Conservation (phyloP, 2,113 vertebrate genomes). For the Rhea americana region DNA sequence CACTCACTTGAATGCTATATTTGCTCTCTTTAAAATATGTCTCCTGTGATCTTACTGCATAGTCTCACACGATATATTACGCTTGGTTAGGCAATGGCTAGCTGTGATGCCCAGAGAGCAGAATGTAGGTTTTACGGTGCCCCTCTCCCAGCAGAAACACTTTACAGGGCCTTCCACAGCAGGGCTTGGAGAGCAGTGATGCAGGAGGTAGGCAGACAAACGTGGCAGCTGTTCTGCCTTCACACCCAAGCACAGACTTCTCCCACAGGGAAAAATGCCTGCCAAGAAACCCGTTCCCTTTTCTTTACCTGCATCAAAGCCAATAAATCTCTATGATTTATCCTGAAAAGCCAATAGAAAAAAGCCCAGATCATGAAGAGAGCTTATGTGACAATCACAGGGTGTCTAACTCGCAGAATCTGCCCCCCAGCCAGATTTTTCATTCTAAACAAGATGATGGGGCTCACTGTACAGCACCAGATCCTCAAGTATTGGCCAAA, state of each 20-base stretch:
- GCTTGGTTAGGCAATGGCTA: constrained; percentile 37
- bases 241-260: neutral
- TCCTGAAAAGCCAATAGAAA: neutral
- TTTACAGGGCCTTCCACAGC: constrained; percentile 30
- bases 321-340: neutral
- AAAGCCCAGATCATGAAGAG: neutral
- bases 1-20: constrained; percentile 61
- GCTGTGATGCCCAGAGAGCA: constrained; percentile 48
- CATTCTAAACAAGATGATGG: neutral
- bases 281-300: neutral
- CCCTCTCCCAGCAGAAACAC: neutral
- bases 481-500: neutral
- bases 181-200: neutral
- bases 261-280: neutral
- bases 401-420: neutral
- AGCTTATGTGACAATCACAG: neutral
- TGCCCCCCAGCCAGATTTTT: neutral
- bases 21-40: constrained; percentile 67
- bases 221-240: constrained; percentile 23
- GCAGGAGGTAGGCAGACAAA: neutral
- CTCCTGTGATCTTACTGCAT: constrained; percentile 19
- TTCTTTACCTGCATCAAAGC: neutral
- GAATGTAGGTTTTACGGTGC: constrained; percentile 16
- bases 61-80: constrained; percentile 22
- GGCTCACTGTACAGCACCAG: neutral